Percentiles rank a stretch among this genome's conserved stretches.
phyloP scores from a whole-genome alignment of 2,888 invertebrate genomes.

The Drosophila barbarae region DNA sequence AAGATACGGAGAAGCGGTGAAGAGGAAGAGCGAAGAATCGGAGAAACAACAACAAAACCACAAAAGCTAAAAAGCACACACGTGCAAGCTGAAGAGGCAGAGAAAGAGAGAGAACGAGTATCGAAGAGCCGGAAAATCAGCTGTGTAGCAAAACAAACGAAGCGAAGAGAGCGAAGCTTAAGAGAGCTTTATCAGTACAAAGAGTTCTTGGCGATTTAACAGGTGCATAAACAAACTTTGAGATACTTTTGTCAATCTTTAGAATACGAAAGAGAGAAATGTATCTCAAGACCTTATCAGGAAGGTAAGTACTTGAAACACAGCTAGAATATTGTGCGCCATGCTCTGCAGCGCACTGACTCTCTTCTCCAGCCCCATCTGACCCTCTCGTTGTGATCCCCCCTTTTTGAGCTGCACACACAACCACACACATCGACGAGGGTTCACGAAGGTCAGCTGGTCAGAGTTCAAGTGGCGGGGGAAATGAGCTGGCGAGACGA shows the following conservation, averaged over 20 bases:
- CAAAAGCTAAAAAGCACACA: constrained; percentile 26
- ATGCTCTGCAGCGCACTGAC: constrained; percentile 9
- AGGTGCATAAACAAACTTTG: constrained; percentile 1
- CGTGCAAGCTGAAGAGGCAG: constrained; percentile 27
- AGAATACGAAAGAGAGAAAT: too few relatives aligned
- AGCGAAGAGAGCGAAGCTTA: constrained; percentile 23
- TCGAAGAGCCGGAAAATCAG: constrained; percentile 38
- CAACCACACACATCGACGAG: constrained; percentile 42
- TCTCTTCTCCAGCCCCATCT: constrained; percentile 14
- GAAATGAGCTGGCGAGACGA: constrained; percentile 34
- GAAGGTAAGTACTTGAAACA: too few relatives aligned
- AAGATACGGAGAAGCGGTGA: neutral
- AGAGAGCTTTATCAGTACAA: constrained; percentile 52
- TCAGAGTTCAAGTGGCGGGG: constrained; percentile 78
- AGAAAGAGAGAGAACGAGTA: constrained; percentile 29
- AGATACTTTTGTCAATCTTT: neutral
- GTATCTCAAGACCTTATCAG: neutral
- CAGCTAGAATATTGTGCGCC: constrained; percentile 1
- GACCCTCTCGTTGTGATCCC: constrained; percentile 13
- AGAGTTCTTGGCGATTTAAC: constrained; percentile 20
- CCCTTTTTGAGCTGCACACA: constrained; percentile 1
- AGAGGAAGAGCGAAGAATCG: constrained; percentile 8
- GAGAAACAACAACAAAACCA: constrained; percentile 17
- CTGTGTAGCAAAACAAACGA: constrained; percentile 38
- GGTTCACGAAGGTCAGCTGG: constrained; percentile 79